Conservation (phyloP, 2,113 vertebrate genomes). For the Podilymbus podiceps region DNA sequence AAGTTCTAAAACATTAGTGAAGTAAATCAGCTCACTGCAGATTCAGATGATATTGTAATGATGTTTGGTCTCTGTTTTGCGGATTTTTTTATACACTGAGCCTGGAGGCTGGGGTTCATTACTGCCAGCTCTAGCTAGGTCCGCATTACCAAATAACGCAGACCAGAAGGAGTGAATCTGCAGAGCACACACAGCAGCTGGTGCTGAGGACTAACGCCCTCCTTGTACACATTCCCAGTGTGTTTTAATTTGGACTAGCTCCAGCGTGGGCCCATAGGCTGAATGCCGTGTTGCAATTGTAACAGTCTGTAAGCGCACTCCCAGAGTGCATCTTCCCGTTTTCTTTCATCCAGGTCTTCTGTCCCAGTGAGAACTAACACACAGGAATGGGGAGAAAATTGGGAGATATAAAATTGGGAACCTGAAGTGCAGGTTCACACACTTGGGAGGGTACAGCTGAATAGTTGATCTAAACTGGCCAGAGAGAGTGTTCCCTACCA, state of each 20-base stretch:
- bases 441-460: no score
- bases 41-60: neutral
- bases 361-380: neutral
- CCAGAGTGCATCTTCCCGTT: neutral
- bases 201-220: neutral
- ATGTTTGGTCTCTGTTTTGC: neutral
- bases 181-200: neutral
- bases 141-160: neutral
- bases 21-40: neutral
- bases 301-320: neutral
- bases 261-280: fast-evolving
- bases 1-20: neutral
- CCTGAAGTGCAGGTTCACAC: no score
- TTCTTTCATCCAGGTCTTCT: neutral
- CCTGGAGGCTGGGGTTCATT: neutral
- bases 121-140: neutral
- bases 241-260: neutral
- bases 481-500: no score
- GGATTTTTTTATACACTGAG: neutral
- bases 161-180: neutral
- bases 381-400: neutral
- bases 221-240: fast-evolving
- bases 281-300: neutral
- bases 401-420: no score
- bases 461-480: no score